A percentile compares a stretch with the other conserved stretches of the same genome.
Conservation (phyloP, 2,797 vertebrate species). For the Lophotriccus pileatus region DNA sequence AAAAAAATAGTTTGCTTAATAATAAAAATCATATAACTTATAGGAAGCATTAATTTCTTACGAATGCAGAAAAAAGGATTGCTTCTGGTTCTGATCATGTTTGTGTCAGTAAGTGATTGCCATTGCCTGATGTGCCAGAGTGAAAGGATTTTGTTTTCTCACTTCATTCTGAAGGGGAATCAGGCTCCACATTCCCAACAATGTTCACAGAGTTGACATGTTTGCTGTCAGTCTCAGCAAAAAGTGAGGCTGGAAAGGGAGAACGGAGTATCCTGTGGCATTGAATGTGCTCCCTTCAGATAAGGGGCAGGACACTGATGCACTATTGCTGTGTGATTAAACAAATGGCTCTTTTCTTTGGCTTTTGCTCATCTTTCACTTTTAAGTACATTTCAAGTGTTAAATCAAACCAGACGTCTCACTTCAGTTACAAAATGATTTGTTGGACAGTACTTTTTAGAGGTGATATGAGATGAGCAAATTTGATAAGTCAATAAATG, state of each 20-base stretch:
- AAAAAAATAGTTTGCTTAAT: background rate
- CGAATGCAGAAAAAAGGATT: background rate
- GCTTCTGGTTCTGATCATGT: background rate
- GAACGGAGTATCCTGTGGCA: fast-evolving
- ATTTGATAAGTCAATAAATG: background rate
- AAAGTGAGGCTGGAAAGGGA: background rate
- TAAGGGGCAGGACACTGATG: background rate
- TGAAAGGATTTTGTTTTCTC: background rate
- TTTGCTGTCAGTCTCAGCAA: background rate
- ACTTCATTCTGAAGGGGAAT: background rate
- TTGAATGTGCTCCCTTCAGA: background rate
- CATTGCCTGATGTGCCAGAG: background rate
- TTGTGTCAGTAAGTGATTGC: background rate
- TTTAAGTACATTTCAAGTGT: background rate
- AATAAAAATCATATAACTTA: background rate
- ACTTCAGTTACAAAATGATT: background rate
- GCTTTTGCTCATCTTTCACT: background rate
- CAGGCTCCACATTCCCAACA: background rate
- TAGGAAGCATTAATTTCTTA: background rate
- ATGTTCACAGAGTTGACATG: background rate
- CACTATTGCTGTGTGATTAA: background rate
- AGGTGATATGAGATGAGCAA: background rate
- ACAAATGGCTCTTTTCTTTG: background rate
- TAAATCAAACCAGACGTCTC: background rate
- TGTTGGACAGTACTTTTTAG: background rate